Conservation (phyloP, 2,113 vertebrate species). For the Cranoglanis bouderius region DNA sequence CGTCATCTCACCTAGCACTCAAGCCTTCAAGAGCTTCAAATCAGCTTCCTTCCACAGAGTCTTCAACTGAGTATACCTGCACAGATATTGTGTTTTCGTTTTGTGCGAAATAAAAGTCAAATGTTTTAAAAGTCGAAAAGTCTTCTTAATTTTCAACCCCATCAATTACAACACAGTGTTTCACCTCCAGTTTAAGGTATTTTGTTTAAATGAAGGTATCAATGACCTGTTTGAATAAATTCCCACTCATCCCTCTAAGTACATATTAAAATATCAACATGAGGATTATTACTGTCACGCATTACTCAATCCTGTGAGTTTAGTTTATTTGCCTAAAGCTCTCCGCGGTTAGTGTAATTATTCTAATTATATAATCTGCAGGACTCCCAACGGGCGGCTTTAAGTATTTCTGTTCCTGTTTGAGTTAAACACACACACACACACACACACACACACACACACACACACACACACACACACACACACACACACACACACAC, state of each 20-base stretch:
- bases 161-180: neutral
- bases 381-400: constrained; percentile 70
- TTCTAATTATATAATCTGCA: constrained; percentile 70
- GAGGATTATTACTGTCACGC: constrained; percentile 22
- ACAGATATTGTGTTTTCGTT: too few species aligned
- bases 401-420: constrained; percentile 72
- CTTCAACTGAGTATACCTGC: neutral
- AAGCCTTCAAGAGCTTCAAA: neutral
- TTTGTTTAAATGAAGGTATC: neutral
- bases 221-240: neutral
- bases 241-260: constrained; percentile 12
- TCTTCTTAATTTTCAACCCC: neutral
- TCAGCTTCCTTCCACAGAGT: neutral
- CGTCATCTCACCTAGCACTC: neutral
- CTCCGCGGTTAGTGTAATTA: constrained; percentile 57
- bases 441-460: neutral
- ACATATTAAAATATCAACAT: neutral
- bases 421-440: constrained; percentile 62
- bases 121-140: neutral
- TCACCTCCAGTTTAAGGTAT: neutral
- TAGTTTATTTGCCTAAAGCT: constrained; percentile 38
- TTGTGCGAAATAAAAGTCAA: neutral
- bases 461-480: neutral
- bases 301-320: constrained; percentile 68
- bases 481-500: constrained; percentile 30